Conservation (phyloP, 35 echinoderm and acorn worm species). For the Anneissia japonica region DNA sequence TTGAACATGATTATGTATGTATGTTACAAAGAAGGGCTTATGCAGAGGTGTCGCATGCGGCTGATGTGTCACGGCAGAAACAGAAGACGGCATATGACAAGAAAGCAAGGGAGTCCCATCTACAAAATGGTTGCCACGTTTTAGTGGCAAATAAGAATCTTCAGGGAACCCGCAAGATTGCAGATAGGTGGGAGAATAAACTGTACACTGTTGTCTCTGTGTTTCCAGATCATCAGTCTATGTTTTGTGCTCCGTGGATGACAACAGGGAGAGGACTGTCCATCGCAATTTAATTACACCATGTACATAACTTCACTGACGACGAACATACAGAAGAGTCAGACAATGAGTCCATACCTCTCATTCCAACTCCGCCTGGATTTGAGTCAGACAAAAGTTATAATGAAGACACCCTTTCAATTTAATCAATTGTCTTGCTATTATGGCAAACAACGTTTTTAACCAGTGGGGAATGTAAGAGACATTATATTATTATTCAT, state of each 20-base stretch:
- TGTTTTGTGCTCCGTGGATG: background rate
- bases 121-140: background rate
- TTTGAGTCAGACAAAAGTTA: too few species aligned
- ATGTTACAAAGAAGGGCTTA: too few species aligned
- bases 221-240: background rate
- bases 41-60: background rate
- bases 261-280: background rate
- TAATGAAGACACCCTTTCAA: too few species aligned
- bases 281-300: slow-evolving; percentile 10
- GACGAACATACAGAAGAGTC: too few species aligned
- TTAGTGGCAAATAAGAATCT: background rate
- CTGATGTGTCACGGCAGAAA: background rate
- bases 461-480: too few species aligned
- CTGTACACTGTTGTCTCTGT: background rate
- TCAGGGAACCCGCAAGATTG: background rate
- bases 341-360: too few species aligned
- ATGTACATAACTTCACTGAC: too few species aligned
- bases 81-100: slow-evolving; percentile 1
- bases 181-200: slow-evolving; percentile 6
- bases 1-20: too few species aligned
- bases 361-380: too few species aligned
- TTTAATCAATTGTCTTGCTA: too few species aligned
- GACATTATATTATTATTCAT: too few species aligned
- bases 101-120: background rate
- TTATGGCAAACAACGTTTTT: too few species aligned